Evolutionary conservation across 2,888 invertebrate genomes (phyloP).

Genomic region (Didymodactylos carnosus): DNA sequence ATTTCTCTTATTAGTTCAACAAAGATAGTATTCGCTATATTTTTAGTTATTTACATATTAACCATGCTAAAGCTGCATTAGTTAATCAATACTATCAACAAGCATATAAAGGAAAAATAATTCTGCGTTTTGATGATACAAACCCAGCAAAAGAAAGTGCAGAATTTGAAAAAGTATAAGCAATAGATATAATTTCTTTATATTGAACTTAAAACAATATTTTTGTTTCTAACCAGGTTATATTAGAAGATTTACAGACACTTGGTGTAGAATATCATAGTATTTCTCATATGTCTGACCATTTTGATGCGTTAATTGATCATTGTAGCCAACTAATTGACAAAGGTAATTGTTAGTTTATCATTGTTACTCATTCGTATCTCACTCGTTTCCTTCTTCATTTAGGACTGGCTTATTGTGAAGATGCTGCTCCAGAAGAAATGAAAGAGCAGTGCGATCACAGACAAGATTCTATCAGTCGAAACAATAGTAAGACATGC

Average conservation of each 20-base stretch:
- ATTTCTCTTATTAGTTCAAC: too few relatives aligned
- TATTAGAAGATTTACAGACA: constrained; percentile 73
- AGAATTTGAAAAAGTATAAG: constrained; percentile 70
- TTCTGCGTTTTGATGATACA: constrained; percentile 98
- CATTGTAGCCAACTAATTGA: constrained; percentile 68
- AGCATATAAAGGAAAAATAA: constrained; percentile 68
- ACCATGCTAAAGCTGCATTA: constrained; percentile 93
- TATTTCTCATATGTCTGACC: constrained; percentile 84
- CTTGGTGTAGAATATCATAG: constrained; percentile 72
- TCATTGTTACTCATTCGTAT: too few relatives aligned
- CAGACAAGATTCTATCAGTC: constrained; percentile 74
- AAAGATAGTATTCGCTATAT: too few relatives aligned
- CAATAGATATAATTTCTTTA: background rate
- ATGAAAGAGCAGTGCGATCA: too few relatives aligned
- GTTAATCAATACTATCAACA: constrained; percentile 75
- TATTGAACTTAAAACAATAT: too few relatives aligned
- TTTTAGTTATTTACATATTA: constrained; percentile 69
- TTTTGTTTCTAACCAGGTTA: constrained; percentile 39
- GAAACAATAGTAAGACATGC: constrained; percentile 63
- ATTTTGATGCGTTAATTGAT: constrained; percentile 72
- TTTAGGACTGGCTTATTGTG: too few relatives aligned
- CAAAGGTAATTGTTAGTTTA: too few relatives aligned
- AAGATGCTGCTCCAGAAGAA: too few relatives aligned
- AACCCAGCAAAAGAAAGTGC: constrained; percentile 95
- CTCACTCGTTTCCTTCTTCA: too few relatives aligned